Percentiles rank a stretch among this genome's conserved stretches.
These are phyloP conservation scores for Trachurus trachurus DNA, from an alignment of 2,797 vertebrate species.

Conservation along the genomic window DNA sequence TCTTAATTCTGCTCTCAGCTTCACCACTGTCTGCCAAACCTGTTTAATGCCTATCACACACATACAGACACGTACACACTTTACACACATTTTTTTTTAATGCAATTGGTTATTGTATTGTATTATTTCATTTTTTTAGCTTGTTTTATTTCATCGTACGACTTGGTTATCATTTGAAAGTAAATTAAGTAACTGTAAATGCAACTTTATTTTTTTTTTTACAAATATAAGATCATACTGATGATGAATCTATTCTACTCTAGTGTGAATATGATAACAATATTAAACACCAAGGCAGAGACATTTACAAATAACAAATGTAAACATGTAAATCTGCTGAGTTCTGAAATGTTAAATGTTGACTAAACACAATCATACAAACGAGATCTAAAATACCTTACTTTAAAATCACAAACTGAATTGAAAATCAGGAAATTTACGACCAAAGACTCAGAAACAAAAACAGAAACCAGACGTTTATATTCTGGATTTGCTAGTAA, in stretches of 20 bases:
- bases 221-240: background rate
- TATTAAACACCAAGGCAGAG: background rate
- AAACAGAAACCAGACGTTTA: background rate
- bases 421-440: background rate
- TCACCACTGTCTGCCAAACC: conserved; percentile 62
- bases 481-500: background rate
- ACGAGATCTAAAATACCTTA: background rate
- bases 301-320: background rate
- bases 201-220: background rate
- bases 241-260: background rate
- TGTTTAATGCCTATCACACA: conserved; percentile 35
- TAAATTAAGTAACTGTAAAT: background rate
- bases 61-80: conserved; percentile 1
- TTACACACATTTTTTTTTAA: background rate
- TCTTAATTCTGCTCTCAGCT: conserved; percentile 81
- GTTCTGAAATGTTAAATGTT: background rate
- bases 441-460: background rate
- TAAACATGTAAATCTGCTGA: background rate
- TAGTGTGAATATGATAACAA: background rate
- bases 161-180: background rate
- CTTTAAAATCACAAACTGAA: too few relatives aligned
- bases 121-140: conserved; percentile 1
- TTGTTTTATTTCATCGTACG: background rate
- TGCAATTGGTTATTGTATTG: conserved; percentile 15
- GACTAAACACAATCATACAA: background rate